Evolutionary conservation across 1,140 invertebrate genomes (phyloP).

Genomic region (Drosophila ercepeae): DNA sequence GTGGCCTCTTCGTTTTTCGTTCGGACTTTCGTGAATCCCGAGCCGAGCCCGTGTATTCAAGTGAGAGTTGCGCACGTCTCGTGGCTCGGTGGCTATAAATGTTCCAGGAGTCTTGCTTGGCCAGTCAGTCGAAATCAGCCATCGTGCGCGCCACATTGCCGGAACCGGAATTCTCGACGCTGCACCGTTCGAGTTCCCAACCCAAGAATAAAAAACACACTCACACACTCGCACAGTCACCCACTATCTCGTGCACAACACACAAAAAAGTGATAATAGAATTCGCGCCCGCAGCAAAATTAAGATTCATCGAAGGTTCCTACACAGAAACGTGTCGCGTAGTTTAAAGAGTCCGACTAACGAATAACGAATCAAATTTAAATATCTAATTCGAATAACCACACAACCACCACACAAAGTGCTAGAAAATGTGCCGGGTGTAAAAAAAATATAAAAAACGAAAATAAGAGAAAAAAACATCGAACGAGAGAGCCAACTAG

Average conservation of each 20-base stretch:
- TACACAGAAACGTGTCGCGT: constrained; percentile 39
- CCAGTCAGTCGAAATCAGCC: constrained; percentile 75
- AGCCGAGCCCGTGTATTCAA: constrained; percentile 59
- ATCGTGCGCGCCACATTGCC: constrained; percentile 62
- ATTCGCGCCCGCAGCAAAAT: constrained; percentile 44
- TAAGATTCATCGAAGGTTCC: constrained; percentile 60
- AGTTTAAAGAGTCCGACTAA: constrained; percentile 10
- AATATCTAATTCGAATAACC: constrained; percentile 18
- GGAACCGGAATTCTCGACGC: constrained; percentile 19
- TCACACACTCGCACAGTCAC: constrained; percentile 2
- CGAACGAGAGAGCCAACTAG: neutral
- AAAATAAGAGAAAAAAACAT: neutral
- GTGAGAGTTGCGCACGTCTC: constrained; percentile 77
- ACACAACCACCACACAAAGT: constrained; percentile 23
- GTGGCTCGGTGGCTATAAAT: too few species aligned
- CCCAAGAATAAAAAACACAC: constrained; percentile 10
- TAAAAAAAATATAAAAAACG: constrained; percentile 10
- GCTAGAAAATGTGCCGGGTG: constrained; percentile 50
- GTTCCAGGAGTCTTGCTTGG: too few species aligned
- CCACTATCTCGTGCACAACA: constrained; percentile 25
- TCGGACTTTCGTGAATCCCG: constrained; percentile 12
- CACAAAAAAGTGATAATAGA: constrained; percentile 60
- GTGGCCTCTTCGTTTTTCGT: constrained; percentile 21
- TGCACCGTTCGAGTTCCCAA: constrained; percentile 11
- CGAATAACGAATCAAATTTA: constrained; percentile 10